Evolutionary conservation across 2,113 vertebrate species (phyloP), one percentile per base, ranked within the genome.

Genomic region (Excalfactoria chinensis): DNA sequence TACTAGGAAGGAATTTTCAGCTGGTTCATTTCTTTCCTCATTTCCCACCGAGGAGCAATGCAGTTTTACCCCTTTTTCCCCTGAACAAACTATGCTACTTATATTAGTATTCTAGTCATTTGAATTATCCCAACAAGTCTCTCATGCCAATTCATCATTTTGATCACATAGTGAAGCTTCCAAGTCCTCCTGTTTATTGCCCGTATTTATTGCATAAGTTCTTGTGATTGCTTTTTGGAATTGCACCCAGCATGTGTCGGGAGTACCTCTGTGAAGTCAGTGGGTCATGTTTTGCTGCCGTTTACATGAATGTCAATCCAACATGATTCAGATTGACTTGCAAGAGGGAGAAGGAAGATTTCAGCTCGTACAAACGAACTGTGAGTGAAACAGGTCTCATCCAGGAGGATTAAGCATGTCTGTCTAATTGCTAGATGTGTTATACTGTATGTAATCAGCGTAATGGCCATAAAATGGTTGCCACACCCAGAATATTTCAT

Each of bases 361-460:
- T 69, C 84, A 79, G 75, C 48, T 87, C 69, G 49, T 10, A 91
- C 58, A 77, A 93, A 93, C 72, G 17, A 93, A 85, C 89, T 91
- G 69, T 94, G 26, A 86, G 91, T 49, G 58, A 91, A 96, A 94
- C 58, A 93, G 72, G 90, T 83, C 92, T 86, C 44, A 69, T 51
- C 79, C 88, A 89, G 66, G 43, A 92, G 69, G 85, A 91, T 91
- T 92, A 93, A 91, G 56, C 53, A 66, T 89, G 87, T 96, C 93
- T 91, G 81, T 91, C 76, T 96, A 95, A 96, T 93, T 94, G 89
- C 89, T 96, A 53, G 75, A 93, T 93, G 89, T 92, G 87, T 90
- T 94, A 91, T 68, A 87, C 69, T 91, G 80, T 84, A 59, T 76
- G 88, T 93, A 92, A 91, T 86, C 87, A 56, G 88, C 78, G 71